Base-by-base conservation (phyloP, 2,888 invertebrate species). In the Andrena marginata region DNA sequence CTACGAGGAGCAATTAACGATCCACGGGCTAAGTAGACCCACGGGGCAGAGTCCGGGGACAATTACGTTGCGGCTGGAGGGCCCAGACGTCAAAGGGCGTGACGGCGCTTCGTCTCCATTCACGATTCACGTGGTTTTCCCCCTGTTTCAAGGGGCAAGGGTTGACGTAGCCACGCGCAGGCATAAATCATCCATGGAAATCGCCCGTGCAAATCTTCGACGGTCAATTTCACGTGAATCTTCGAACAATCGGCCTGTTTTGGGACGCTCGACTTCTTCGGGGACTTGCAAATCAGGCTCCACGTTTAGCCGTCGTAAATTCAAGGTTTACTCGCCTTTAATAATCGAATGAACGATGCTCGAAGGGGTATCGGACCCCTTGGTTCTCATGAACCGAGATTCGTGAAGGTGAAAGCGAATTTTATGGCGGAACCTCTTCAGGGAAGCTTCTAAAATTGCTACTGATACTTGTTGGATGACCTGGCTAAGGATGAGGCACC, bases 1-100 rank as follows among this genome's bases (percentile, higher is more conserved):
- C 31, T 4, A 8, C 0, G 16, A 56, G 7, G 60, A 68, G 77
- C 68, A 81, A 86, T 86, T 86, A 84, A 84, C 80, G 65, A 77
- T 77, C 64, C 60, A 13, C n/a, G 56, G 62, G 73, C 60, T 69
- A 71, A 80, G 59, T 60, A 64, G 76, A 71, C 35, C 82, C 72
- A 51, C 48, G 48, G 16, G 20, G 31, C 48, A 49, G 26, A 60
- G 42, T 60, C 31, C 8, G 42, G 16, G 16, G 67, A 63, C 79
- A 85, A 79, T 83, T 73, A 80, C 49, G 56, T 70, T 82, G 82
- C 79, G 76, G 77, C 35, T 16, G 81, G 20, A 33, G 26, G 35
- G 54, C 71, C 84, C 23, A 26, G 67, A 70, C 63, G 31, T 10
- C 65, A 20, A 42, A 70, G 69, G 77, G 77, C 75, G 75, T 80